Evolutionary conservation across 2,888 invertebrate genomes (phyloP), one percentile per base, ranked within the genome.

Genomic region (Megastigmus dorsalis): DNA sequence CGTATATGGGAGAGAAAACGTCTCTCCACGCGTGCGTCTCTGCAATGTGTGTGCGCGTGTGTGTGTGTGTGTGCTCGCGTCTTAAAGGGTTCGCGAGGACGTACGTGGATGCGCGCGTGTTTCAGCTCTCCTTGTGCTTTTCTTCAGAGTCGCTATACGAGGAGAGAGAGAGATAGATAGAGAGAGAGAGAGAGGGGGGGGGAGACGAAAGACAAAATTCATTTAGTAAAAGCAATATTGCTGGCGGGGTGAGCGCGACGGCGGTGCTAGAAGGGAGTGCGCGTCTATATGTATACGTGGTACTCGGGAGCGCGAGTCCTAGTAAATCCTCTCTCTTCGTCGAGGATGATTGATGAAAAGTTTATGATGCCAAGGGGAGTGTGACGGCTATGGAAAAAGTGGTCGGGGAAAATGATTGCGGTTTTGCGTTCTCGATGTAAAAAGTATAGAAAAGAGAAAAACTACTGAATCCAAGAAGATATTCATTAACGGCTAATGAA

Each of bases 181-280:
- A n/a, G 45, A 33, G 20, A 50, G 59, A 9, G 45, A 33, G 20
- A 50, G 59, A 9, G n/a, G n/a, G n/a, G n/a, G n/a, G n/a, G n/a
- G n/a, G n/a, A n/a, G 30, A 33, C 33, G 50, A 33, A 18, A 41
- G 54, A 57, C 38, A 15, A 73, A 67, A 73, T 67, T 73, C 45
- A 73, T 73, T 67, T 66, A 60, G 43, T 45, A 59, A 73, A 60
- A 36, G 57, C 72, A 73, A 73, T 73, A 73, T 66, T 57, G 57
- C 28, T 30, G 26, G n/a, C n/a, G n/a, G n/a, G n/a, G n/a, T n/a
- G n/a, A 18, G 48, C 18, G 26, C 9, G 13, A 57, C 23, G 23
- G 20, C 3, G 33, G 18, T 10, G 30, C n/a, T 54, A 1, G 10
- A 18, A 20, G 20, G 10, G 13, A 26, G 18, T 48, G 33, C 33